phyloP scores from a whole-genome alignment of 2,888 invertebrate genomes.

The Gasteruption jaculator region DNA sequence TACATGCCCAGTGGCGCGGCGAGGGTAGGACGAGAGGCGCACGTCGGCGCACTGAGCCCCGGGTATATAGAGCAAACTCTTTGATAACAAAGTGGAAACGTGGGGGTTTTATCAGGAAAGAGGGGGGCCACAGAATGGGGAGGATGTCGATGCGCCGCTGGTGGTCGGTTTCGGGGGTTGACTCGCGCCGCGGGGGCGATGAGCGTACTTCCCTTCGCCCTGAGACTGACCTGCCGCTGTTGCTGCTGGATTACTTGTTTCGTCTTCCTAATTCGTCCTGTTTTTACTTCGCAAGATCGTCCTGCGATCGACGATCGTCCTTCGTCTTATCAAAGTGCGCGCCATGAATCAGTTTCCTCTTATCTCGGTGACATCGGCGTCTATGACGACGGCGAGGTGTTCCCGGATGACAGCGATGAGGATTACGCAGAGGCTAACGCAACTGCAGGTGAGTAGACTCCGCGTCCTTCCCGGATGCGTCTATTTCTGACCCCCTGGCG shows the following conservation, averaged over 20 bases:
- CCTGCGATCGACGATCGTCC: background rate
- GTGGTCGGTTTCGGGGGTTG: slow-evolving; percentile 50
- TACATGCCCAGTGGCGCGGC: too few relatives aligned
- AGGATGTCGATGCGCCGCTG: slow-evolving; percentile 50
- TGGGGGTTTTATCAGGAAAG: too few relatives aligned
- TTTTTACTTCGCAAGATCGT: background rate
- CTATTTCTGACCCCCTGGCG: background rate
- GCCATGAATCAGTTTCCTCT: too few relatives aligned
- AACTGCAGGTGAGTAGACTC: slow-evolving; percentile 45
- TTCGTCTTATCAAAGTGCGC: background rate
- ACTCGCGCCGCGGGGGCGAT: slow-evolving; percentile 52
- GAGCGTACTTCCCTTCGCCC: slow-evolving; percentile 49
- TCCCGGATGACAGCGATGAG: slow-evolving; percentile 46
- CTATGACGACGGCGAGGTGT: slow-evolving; percentile 42
- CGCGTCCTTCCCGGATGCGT: background rate
- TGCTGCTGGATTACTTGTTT: slow-evolving; percentile 33
- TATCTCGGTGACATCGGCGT: slow-evolving; percentile 37
- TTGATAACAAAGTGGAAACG: too few relatives aligned
- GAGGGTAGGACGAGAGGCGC: too few relatives aligned
- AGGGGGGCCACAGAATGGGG: slow-evolving; percentile 34
- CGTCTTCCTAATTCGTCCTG: slow-evolving; percentile 29
- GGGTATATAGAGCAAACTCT: too few relatives aligned
- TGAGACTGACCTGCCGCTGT: slow-evolving; percentile 45
- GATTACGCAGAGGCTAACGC: slow-evolving; percentile 46
- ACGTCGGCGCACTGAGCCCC: too few relatives aligned